A percentile compares a stretch with the other conserved stretches of the same genome.
phyloP scores from a whole-genome alignment of 2,888 invertebrate species.

The Aporophyla nigra region DNA sequence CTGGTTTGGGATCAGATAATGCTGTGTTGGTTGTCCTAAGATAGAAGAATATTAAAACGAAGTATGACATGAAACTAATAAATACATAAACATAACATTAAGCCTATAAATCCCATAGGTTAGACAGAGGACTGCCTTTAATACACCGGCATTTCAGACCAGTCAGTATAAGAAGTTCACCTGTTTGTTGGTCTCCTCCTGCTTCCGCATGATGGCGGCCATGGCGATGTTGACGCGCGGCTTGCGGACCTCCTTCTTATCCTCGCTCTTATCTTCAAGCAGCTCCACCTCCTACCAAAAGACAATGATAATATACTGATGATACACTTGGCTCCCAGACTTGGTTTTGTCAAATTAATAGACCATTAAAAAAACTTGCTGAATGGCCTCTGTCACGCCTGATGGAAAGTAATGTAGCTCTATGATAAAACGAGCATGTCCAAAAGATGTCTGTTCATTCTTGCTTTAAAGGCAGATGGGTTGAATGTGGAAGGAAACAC shows the following conservation, averaged over 20 bases:
- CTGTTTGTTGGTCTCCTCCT: slow-evolving; percentile 93
- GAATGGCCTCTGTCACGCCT: too few relatives aligned
- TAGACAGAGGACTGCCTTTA: neutral
- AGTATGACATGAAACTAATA: neutral
- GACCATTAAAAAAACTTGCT: too few relatives aligned
- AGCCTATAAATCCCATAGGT: neutral
- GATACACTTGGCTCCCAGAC: too few relatives aligned
- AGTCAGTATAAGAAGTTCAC: slow-evolving; percentile 71
- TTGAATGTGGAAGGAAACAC: too few relatives aligned
- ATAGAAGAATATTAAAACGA: too few relatives aligned
- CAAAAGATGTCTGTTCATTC: too few relatives aligned
- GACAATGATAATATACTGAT: neutral
- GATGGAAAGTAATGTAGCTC: too few relatives aligned
- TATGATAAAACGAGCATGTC: too few relatives aligned
- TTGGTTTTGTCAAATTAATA: too few relatives aligned
- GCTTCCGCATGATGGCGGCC: slow-evolving; percentile 94
- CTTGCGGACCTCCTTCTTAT: slow-evolving; percentile 87
- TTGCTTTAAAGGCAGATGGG: too few relatives aligned
- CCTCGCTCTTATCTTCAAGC: slow-evolving; percentile 79
- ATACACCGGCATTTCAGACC: neutral
- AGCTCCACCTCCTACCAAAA: slow-evolving; percentile 73
- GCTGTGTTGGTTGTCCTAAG: too few relatives aligned
- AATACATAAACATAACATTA: neutral
- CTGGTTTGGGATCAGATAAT: too few relatives aligned
- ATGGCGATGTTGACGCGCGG: slow-evolving; percentile 95